These are phyloP conservation scores for Cerceris ruficornis DNA, from an alignment of 2,888 invertebrate genomes.

Conservation along the genomic window DNA sequence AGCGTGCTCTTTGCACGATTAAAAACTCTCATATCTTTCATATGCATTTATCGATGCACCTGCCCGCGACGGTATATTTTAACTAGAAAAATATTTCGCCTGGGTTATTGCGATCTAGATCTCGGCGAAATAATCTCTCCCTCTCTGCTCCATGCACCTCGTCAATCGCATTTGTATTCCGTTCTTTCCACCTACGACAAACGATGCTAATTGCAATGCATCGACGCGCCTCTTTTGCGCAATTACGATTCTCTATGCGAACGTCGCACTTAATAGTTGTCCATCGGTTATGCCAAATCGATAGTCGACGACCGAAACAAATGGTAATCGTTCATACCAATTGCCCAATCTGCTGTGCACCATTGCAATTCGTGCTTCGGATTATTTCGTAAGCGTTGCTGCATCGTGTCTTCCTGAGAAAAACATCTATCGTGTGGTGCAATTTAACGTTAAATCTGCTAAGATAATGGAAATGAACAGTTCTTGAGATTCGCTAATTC, in stretches of 20 bases:
- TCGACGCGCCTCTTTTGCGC: conserved; percentile 25
- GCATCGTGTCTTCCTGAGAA: no score
- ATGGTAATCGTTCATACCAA: background rate
- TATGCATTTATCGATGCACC: background rate
- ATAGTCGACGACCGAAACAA: conserved; percentile 7
- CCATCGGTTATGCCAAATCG: conserved; percentile 60
- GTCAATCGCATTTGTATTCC: background rate
- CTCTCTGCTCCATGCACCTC: background rate
- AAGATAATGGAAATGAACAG: no score
- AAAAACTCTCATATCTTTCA: conserved; percentile 32
- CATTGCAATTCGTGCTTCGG: background rate
- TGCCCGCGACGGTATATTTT: background rate
- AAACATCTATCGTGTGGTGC: no score
- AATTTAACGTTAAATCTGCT: no score
- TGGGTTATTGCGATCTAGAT: background rate
- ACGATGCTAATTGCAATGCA: conserved; percentile 33
- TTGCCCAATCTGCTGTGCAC: conserved; percentile 13
- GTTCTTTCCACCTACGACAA: background rate
- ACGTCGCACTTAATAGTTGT: conserved; percentile 37
- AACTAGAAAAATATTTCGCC: conserved; percentile 1
- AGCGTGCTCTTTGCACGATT: conserved; percentile 55
- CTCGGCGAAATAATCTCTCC: background rate
- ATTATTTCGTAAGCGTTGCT: no score
- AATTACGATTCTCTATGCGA: conserved; percentile 51
- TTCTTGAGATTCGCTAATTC: no score